Percentiles rank a stretch among this genome's conserved stretches.
phyloP scores from a whole-genome alignment of 2,797 vertebrate species.

The Salmo trutta region DNA sequence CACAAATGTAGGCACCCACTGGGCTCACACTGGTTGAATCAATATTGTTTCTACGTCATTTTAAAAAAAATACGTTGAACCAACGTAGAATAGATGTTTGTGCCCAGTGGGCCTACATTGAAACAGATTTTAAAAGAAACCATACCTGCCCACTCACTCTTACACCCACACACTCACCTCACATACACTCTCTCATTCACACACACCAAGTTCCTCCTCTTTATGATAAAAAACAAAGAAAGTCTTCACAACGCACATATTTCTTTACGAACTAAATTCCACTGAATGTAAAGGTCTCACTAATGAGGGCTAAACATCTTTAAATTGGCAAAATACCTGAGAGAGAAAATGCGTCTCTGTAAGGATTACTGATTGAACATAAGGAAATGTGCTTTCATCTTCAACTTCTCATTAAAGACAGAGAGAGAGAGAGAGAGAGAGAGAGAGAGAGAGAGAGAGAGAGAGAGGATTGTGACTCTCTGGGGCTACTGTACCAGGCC shows the following conservation, averaged over 20 bases:
- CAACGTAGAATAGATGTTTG: too few species aligned
- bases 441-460: too few species aligned
- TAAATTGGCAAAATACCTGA: slow-evolving; percentile 37
- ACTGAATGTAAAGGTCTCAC: slow-evolving; percentile 27
- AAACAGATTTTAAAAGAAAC: too few species aligned
- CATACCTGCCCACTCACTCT: too few species aligned
- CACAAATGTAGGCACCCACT: background rate
- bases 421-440: too few species aligned
- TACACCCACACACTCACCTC: too few species aligned
- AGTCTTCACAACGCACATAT: slow-evolving; percentile 25
- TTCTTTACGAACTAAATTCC: slow-evolving; percentile 36
- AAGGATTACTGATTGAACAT: slow-evolving; percentile 47
- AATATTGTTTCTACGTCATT: too few species aligned
- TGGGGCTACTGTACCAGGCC: background rate
- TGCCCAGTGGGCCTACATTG: too few species aligned
- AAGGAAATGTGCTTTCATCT: slow-evolving; percentile 38
- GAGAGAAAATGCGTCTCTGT: slow-evolving; percentile 44
- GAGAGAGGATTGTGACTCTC: background rate
- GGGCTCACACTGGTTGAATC: too few species aligned
- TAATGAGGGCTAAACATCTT: slow-evolving; percentile 49
- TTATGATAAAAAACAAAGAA: slow-evolving; percentile 14
- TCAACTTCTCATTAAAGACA: slow-evolving; percentile 24
- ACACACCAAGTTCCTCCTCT: background rate
- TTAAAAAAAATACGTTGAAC: too few species aligned
- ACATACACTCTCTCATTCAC: too few species aligned